Evolutionary conservation across 2,888 invertebrate genomes (phyloP).

Genomic region (Willowsia nigromaculata): DNA sequence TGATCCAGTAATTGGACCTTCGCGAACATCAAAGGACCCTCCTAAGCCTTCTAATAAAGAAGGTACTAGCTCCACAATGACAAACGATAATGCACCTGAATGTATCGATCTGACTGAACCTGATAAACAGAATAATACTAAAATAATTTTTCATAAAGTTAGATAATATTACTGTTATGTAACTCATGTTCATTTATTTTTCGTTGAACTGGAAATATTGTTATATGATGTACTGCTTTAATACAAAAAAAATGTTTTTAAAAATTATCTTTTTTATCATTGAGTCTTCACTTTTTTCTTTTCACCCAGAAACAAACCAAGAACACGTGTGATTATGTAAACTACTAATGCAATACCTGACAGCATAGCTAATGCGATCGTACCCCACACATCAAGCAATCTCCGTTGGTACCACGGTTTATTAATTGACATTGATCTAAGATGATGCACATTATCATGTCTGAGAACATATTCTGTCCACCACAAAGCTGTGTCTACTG

Average conservation of each 20-base stretch:
- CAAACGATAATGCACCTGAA: neutral
- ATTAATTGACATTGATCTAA: constrained; percentile 54
- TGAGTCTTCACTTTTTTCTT: neutral
- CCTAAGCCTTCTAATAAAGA: neutral
- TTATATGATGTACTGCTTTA: neutral
- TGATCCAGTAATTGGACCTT: neutral
- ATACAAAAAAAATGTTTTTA: too few relatives aligned
- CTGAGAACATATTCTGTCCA: constrained; percentile 74
- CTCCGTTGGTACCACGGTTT: constrained; percentile 66
- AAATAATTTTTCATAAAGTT: constrained; percentile 64
- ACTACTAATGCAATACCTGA: neutral
- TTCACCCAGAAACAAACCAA: neutral
- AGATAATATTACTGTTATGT: neutral
- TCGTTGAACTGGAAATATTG: neutral
- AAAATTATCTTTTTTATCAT: too few relatives aligned
- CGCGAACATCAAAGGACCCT: neutral
- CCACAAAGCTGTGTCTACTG: constrained; percentile 71
- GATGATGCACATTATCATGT: constrained; percentile 47
- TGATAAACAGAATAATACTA: neutral
- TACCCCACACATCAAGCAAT: constrained; percentile 71
- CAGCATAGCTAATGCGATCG: neutral
- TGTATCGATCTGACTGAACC: neutral
- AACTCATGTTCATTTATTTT: neutral
- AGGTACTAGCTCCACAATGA: neutral
- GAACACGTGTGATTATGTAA: neutral